Evolutionary conservation across 2,888 invertebrate genomes (phyloP).

Genomic region (Rhimphoctona megacephalus): DNA sequence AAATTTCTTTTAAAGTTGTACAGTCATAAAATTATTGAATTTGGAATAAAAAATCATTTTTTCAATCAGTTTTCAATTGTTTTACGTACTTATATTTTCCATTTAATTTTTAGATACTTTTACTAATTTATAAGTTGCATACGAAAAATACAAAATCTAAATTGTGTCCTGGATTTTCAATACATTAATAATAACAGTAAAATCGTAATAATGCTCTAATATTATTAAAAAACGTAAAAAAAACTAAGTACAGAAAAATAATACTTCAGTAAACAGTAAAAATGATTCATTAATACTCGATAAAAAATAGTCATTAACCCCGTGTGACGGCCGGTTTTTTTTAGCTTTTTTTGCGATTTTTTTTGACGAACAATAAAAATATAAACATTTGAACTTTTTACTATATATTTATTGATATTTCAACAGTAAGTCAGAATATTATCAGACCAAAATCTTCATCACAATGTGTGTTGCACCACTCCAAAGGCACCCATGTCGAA

Average conservation of each 20-base stretch:
- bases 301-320: background rate
- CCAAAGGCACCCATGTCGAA: no score
- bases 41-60: background rate
- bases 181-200: background rate
- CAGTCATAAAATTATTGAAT: background rate
- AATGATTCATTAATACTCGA: background rate
- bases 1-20: conserved; percentile 1
- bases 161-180: background rate
- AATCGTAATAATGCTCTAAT: background rate
- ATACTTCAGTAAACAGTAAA: background rate
- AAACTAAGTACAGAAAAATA: background rate
- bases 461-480: no score
- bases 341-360: no score
- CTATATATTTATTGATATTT: no score
- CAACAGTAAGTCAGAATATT: no score
- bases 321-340: no score
- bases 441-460: no score
- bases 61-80: background rate
- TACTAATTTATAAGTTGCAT: background rate
- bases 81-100: background rate
- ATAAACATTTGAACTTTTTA: no score
- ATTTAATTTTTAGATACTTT: background rate
- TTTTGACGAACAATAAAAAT: no score
- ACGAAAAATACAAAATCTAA: background rate
- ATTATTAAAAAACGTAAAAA: background rate